Conservation (phyloP, 2,888 invertebrate species). For the Hirtodrosophila cameraria region DNA sequence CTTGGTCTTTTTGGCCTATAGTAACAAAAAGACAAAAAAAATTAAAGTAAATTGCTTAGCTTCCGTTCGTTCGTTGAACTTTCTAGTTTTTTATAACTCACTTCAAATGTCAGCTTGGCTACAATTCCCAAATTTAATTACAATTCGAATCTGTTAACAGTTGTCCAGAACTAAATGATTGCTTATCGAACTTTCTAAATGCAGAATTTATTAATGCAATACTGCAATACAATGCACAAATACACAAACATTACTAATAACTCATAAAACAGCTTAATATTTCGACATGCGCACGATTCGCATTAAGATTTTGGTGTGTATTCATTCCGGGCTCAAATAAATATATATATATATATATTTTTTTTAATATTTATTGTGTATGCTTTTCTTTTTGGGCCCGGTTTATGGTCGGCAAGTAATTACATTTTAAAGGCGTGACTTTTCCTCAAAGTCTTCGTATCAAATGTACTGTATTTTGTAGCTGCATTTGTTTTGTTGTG, state of each 20-base stretch:
- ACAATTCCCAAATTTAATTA: constrained; percentile 23
- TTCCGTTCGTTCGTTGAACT: constrained; percentile 47
- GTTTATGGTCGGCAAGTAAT: constrained; percentile 37
- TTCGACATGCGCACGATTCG: constrained; percentile 25
- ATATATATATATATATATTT: constrained; percentile 2
- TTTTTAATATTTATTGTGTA: background rate
- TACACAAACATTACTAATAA: background rate
- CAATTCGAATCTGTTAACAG: too few relatives aligned
- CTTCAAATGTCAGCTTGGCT: constrained; percentile 6
- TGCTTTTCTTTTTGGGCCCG: constrained; percentile 38
- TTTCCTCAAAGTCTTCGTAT: constrained; percentile 45
- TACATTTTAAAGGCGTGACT: constrained; percentile 62
- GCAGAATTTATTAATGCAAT: constrained; percentile 19
- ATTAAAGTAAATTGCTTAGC: constrained; percentile 32
- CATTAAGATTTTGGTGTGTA: constrained; percentile 21
- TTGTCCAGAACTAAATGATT: too few relatives aligned
- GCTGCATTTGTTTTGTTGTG: constrained; percentile 43
- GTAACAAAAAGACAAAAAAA: constrained; percentile 10
- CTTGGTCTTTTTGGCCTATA: background rate
- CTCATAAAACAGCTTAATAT: constrained; percentile 5
- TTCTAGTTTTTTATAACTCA: constrained; percentile 14
- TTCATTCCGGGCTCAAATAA: constrained; percentile 12
- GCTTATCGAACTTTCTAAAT: constrained; percentile 1
- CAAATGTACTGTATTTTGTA: constrained; percentile 46
- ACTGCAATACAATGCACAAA: constrained; percentile 7